Conservation (phyloP, 1,140 invertebrate genomes). For the Drosophila asahinai region DNA sequence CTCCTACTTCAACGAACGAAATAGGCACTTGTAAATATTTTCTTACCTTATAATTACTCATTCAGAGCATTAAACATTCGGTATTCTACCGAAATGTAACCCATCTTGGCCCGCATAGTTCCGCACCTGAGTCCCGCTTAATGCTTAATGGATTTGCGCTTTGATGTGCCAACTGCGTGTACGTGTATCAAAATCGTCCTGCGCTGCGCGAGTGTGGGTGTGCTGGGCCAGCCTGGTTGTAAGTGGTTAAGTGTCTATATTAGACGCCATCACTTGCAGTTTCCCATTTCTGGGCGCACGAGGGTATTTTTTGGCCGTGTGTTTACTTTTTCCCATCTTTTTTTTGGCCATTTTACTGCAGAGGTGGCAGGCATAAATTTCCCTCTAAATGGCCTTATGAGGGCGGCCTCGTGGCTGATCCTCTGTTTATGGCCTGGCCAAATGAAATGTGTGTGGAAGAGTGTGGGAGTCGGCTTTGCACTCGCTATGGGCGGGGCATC, state of each 20-base stretch:
- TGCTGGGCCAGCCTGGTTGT: constrained; percentile 35
- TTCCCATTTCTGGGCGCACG: constrained; percentile 38
- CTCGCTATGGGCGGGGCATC: not conserved
- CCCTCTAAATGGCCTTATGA: constrained; percentile 67
- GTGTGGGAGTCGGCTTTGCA: constrained; percentile 21
- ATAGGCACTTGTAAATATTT: no score
- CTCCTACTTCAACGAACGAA: no score
- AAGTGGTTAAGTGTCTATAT: constrained; percentile 75
- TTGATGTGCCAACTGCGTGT: constrained; percentile 71
- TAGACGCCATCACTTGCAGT: constrained; percentile 77
- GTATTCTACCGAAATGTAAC: not conserved
- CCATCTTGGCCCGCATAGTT: constrained; percentile 39
- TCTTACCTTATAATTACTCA: not conserved
- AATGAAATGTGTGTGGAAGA: constrained; percentile 48
- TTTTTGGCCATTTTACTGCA: constrained; percentile 50
- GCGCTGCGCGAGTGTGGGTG: constrained; percentile 1
- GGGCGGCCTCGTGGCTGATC: constrained; percentile 59
- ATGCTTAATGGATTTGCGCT: constrained; percentile 81
- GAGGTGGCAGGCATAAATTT: constrained; percentile 71
- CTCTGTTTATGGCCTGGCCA: constrained; percentile 66
- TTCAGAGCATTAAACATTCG: constrained; percentile 3
- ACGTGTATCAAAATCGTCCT: constrained; percentile 50
- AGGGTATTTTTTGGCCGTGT: constrained; percentile 39
- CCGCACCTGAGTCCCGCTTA: constrained; percentile 48
- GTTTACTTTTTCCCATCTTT: not conserved